These are phyloP conservation scores for Heliocidaris tuberculata DNA, from an alignment of 35 echinoderm and acorn worm species.

Conservation along the genomic window DNA sequence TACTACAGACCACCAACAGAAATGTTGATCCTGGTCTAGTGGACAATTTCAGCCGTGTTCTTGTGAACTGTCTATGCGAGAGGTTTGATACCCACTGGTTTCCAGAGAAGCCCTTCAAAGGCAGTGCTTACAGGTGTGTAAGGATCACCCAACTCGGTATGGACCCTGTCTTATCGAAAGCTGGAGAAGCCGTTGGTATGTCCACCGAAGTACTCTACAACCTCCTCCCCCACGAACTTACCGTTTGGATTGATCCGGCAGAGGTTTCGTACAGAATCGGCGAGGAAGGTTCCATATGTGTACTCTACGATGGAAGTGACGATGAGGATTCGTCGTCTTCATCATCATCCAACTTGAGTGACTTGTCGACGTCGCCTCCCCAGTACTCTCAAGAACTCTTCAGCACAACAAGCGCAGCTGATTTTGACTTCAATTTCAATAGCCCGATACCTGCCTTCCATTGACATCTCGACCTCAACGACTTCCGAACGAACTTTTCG, in stretches of 20 bases:
- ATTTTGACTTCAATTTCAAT: slow-evolving; percentile 47
- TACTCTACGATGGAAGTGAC: slow-evolving; percentile 70
- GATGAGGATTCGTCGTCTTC: slow-evolving; percentile 31
- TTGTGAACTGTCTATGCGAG: slow-evolving; percentile 52
- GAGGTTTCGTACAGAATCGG: slow-evolving; percentile 77
- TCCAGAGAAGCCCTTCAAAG: slow-evolving; percentile 62
- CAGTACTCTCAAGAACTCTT: slow-evolving; percentile 27
- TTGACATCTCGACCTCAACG: slow-evolving; percentile 4
- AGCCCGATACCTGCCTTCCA: slow-evolving; percentile 37
- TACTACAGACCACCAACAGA: slow-evolving; percentile 55
- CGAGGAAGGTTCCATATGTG: slow-evolving; percentile 77
- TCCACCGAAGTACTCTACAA: slow-evolving; percentile 38
- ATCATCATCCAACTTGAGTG: slow-evolving; percentile 20
- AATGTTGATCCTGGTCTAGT: slow-evolving; percentile 45
- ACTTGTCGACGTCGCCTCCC: slow-evolving; percentile 29
- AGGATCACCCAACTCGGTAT: slow-evolving; percentile 59
- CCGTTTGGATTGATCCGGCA: slow-evolving; percentile 74
- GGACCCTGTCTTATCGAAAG: slow-evolving; percentile 69
- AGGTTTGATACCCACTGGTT: slow-evolving; percentile 72
- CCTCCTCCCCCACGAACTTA: slow-evolving; percentile 59
- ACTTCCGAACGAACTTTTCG: neutral
- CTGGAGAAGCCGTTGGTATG: slow-evolving; percentile 56
- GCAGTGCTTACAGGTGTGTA: slow-evolving; percentile 78
- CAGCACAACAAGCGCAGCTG: slow-evolving; percentile 16
- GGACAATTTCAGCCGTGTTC: slow-evolving; percentile 62